These are phyloP conservation scores for Grammomys dolichurus DNA, from an alignment of 2,113 vertebrate species.

Conservation along the genomic window DNA sequence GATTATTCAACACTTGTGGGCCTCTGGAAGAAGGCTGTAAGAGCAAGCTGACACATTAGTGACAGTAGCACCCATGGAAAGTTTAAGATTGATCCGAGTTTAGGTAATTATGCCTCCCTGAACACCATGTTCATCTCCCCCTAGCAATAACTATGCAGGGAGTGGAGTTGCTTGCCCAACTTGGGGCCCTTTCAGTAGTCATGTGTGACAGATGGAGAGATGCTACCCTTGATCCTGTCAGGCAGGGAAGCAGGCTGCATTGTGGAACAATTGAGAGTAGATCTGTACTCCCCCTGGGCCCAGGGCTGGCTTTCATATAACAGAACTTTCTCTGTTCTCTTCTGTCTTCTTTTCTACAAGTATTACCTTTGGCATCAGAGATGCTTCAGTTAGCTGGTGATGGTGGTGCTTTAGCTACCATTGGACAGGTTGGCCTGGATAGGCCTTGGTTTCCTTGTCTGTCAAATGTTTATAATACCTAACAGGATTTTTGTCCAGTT, in stretches of 20 bases:
- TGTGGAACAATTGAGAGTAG: neutral
- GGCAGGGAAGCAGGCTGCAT: neutral
- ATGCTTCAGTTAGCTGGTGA: neutral
- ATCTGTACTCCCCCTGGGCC: neutral
- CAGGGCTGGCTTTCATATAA: too few relatives aligned
- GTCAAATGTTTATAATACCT: neutral
- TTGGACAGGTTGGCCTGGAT: neutral
- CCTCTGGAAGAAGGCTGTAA: neutral
- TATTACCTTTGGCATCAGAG: neutral
- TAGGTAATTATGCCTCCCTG: neutral
- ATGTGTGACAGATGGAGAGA: neutral
- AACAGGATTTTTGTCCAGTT: neutral
- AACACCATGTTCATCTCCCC: neutral
- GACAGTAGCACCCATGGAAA: neutral
- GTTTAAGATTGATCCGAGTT: neutral
- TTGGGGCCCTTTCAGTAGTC: neutral
- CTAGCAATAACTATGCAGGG: neutral
- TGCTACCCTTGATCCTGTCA: neutral
- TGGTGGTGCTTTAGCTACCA: neutral
- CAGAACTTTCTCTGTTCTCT: neutral
- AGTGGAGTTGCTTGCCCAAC: neutral
- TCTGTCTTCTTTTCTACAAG: neutral
- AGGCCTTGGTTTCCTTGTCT: neutral
- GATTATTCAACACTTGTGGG: neutral
- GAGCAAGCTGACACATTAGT: neutral